Evolutionary conservation across 2,113 vertebrate genomes (phyloP), one percentile per base, ranked within the genome.

Genomic region (Scolopax mira): DNA sequence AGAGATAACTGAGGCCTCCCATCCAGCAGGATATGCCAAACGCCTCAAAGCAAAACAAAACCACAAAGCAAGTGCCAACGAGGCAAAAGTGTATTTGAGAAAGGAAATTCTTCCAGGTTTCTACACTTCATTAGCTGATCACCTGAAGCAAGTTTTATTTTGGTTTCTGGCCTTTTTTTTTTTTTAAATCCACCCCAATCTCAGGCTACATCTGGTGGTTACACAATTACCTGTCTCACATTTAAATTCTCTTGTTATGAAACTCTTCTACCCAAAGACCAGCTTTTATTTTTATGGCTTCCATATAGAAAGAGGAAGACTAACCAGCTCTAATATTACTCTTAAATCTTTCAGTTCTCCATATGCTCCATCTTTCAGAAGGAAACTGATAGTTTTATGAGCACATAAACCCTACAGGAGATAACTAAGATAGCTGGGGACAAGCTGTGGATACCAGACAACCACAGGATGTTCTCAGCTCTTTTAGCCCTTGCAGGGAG

Each of bases 121-220:
- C 82, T 89, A 54, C 37, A 71, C 61, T 41, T 93, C 78, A 72
- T 84, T 66, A 94, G 58, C 46, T 69, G 77, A 85, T n/a, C 35
- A 88, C 84, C 67, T 69, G 46, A 58, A 88, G 82, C 72, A 78
- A 93, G 39, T 48, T 51, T 51, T 85, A 52, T 6, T 79, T 65
- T 79, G 28, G 58, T 85, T 96, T 93, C 74, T 88, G 37, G 0
- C 14, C 12, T 42, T 79, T 81, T 58, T 51, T 6, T 42, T 60
- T 60, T 70, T 42, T 5, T 0, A 39, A 71, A 52, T 22, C 22
- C n/a, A 79, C 48, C 39, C 52, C 62, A 62, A 6, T 75, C 71
- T 91, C 62, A 62, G 52, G 33, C 42, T 64, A 46, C 49, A 81
- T 71, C 30, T 87, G n/a, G 21, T 77, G 49, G 49, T 65, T 87